Evolutionary conservation across 2,797 vertebrate genomes (phyloP).

Genomic region (Myotis myotis): DNA sequence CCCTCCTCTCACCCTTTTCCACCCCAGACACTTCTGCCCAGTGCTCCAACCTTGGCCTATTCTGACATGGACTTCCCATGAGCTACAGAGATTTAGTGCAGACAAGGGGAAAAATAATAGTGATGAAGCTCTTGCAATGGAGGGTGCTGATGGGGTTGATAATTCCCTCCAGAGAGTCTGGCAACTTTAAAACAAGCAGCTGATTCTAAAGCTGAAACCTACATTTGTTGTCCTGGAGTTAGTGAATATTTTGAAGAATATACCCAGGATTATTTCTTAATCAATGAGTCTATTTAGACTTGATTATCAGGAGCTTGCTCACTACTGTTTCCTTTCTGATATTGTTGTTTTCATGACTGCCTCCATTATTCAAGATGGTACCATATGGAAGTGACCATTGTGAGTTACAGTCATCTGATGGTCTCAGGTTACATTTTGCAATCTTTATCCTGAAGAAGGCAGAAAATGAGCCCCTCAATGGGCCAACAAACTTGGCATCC

Average conservation of each 20-base stretch:
- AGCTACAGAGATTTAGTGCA: not conserved
- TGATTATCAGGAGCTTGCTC: not conserved
- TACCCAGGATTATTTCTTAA: not conserved
- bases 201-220: not conserved
- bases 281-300: not conserved
- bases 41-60: not conserved
- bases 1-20: not conserved
- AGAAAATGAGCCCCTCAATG: not conserved
- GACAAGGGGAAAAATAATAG: not conserved
- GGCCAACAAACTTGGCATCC: not conserved
- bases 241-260: not conserved
- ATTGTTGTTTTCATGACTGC: not conserved
- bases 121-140: not conserved
- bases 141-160: not conserved
- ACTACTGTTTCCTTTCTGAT: not conserved
- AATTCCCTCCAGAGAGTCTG: not conserved
- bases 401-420: not conserved
- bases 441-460: not conserved
- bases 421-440: not conserved
- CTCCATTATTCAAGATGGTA: not conserved
- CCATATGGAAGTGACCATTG: not conserved
- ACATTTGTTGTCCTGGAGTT: not conserved
- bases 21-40: not conserved
- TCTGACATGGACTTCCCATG: not conserved
- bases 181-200: not conserved